A percentile compares a stretch with the other conserved stretches of the same genome.
These are phyloP conservation scores for Dione vanillae DNA, from an alignment of 2,888 invertebrate species.

Conservation along the genomic window DNA sequence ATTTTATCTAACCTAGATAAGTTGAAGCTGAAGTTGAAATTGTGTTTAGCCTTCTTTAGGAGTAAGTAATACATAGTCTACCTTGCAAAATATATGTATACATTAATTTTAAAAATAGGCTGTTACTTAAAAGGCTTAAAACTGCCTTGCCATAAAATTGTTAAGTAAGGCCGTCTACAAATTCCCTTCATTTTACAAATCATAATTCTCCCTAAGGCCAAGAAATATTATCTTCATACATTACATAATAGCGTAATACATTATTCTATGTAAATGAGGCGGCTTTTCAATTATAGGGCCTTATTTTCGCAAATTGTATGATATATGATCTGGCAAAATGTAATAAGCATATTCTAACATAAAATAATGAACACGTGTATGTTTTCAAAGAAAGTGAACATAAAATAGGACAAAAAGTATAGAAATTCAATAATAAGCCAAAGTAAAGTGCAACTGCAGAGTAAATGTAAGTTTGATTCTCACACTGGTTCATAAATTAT, in stretches of 20 bases:
- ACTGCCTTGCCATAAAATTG: not conserved
- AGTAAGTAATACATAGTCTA: too few relatives aligned
- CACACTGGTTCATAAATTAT: too few relatives aligned
- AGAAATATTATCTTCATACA: slow-evolving; percentile 4
- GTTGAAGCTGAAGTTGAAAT: not conserved
- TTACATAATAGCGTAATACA: slow-evolving; percentile 5
- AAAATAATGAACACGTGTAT: not conserved
- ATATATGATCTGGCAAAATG: slow-evolving; percentile 10
- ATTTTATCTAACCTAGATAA: too few relatives aligned
- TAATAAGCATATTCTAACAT: not conserved
- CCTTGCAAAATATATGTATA: not conserved
- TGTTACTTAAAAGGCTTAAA: not conserved
- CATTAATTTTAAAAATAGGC: not conserved
- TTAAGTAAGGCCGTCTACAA: not conserved
- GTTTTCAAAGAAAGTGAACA: slow-evolving; percentile 10
- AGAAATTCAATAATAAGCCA: too few relatives aligned
- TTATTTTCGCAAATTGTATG: slow-evolving; percentile 3
- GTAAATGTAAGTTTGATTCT: too few relatives aligned
- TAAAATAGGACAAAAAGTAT: too few relatives aligned
- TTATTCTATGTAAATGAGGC: slow-evolving; percentile 15
- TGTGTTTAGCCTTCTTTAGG: too few relatives aligned
- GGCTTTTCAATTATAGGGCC: slow-evolving; percentile 7
- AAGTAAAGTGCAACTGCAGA: too few relatives aligned
- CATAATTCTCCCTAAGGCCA: not conserved
- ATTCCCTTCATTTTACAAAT: slow-evolving; percentile 6